Evolutionary conservation across 2,113 vertebrate species (phyloP), one percentile per base, ranked within the genome.

Genomic region (Vicugna pacos): DNA sequence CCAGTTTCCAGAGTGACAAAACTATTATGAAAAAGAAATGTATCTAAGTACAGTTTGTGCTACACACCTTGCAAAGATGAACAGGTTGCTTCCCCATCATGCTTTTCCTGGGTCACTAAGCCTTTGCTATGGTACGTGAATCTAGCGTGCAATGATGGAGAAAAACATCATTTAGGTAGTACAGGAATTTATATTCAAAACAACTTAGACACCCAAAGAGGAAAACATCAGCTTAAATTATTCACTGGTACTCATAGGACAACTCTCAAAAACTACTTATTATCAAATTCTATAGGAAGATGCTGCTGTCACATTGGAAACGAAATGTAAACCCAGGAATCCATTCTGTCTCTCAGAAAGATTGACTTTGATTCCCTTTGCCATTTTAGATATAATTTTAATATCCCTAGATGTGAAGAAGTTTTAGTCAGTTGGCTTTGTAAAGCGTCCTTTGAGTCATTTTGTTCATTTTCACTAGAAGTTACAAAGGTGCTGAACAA

Each of bases 381-480:
- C 64, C 65, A 84, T 92, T 95, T 93, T 35, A 69, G n/a, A 54
- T 67, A 20, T 79, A 75, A 42, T 73, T 87, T 38, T 89, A 17
- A 83, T 54, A n/a, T 72, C 81, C 52, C 28, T 73, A 67, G 24
- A 77, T 32, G 54, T 46, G 58, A 58, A 83, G 32, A 72, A 85
- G 62, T 56, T 84, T 42, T 85, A 89, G 91, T 77, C 54, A 64
- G 75, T 35, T 91, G 48, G 42, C 76, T 90, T 93, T 75, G 9
- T 69, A 48, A 83, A 89, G 52, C 15, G 17, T 52, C 88, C 42
- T 92, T 82, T 52, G 62, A 89, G 28, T 67, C 15, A 82, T 92
- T 69, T 60, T 81, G 38, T 16, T 86, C 86, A 54, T 93, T 95
- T 95, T 91, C 72, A 86, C 32, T 82, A 38, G 76, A 90, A 65